Evolutionary conservation across 2,888 invertebrate species (phyloP).

Genomic region (Perizoma affinitatum): DNA sequence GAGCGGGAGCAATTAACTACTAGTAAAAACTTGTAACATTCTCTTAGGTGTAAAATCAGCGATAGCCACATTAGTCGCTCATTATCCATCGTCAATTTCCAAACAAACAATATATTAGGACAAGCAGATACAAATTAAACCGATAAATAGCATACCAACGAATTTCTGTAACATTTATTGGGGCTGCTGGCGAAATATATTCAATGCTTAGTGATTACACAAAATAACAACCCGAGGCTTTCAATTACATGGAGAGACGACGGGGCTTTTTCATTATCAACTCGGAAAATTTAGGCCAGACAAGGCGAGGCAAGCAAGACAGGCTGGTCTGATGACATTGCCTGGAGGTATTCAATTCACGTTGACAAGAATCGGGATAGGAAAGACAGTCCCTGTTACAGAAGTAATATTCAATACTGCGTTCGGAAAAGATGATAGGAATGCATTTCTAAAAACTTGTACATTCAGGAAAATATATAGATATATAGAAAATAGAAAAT

Average conservation of each 20-base stretch:
- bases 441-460: not conserved
- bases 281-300: conserved; percentile 72
- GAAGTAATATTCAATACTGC: conserved; percentile 8
- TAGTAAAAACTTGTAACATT: conserved; percentile 28
- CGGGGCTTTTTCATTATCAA: conserved; percentile 78
- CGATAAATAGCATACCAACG: conserved; percentile 34
- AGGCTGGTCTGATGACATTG: conserved; percentile 43
- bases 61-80: conserved; percentile 16
- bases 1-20: conserved; percentile 26
- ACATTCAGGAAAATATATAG: not conserved
- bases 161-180: conserved; percentile 39
- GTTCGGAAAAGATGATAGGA: not conserved
- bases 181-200: conserved; percentile 54
- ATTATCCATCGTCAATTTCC: conserved; percentile 11
- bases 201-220: conserved; percentile 65
- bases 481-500: too few species aligned
- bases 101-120: conserved; percentile 16
- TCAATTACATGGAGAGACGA: conserved; percentile 65
- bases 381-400: conserved; percentile 16
- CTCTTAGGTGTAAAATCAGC: conserved; percentile 21
- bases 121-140: conserved; percentile 23
- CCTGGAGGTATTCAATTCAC: conserved; percentile 38
- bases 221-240: conserved; percentile 69
- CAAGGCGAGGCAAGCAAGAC: conserved; percentile 52
- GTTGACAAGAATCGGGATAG: conserved; percentile 32